Conservation (phyloP, 2,797 vertebrate genomes). For the Arnoldichthys spilopterus region DNA sequence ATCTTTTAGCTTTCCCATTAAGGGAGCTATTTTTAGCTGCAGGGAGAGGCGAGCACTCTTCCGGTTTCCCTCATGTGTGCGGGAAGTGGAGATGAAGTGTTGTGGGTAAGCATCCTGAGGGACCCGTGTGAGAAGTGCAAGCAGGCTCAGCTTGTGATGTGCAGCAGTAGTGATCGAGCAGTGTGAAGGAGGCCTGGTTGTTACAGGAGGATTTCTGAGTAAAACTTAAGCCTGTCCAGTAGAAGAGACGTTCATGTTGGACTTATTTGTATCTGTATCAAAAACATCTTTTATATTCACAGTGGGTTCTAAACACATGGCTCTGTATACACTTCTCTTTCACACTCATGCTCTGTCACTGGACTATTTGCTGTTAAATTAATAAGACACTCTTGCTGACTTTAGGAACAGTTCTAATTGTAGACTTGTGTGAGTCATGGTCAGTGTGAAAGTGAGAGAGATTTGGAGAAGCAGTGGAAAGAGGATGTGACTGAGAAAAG, state of each 20-base stretch:
- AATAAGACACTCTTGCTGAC: not conserved
- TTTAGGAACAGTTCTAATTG: slow-evolving; percentile 20
- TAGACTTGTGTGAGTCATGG: slow-evolving; percentile 49
- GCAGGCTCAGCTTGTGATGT: not conserved
- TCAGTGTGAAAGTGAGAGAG: slow-evolving; percentile 77
- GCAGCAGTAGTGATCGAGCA: not conserved
- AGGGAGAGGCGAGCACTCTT: slow-evolving; percentile 63
- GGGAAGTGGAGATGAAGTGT: slow-evolving; percentile 63
- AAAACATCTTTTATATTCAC: too few relatives aligned
- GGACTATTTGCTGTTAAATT: not conserved
- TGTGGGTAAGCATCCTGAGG: slow-evolving; percentile 2
- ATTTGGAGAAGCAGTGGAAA: slow-evolving; percentile 77
- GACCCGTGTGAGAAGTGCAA: not conserved
- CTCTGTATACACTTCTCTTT: too few relatives aligned
- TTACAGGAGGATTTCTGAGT: not conserved
- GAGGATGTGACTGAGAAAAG: slow-evolving; percentile 72
- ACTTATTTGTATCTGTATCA: too few relatives aligned
- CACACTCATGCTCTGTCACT: too few relatives aligned
- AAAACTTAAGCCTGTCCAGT: not conserved
- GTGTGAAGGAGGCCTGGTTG: not conserved
- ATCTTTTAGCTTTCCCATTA: slow-evolving; percentile 64
- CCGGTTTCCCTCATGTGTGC: slow-evolving; percentile 70
- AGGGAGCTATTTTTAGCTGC: slow-evolving; percentile 65
- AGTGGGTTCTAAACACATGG: too few relatives aligned
- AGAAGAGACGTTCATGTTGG: not conserved